These are phyloP conservation scores for Calliopsis andreniformis DNA, from an alignment of 1,140 invertebrate genomes.

Conservation along the genomic window DNA sequence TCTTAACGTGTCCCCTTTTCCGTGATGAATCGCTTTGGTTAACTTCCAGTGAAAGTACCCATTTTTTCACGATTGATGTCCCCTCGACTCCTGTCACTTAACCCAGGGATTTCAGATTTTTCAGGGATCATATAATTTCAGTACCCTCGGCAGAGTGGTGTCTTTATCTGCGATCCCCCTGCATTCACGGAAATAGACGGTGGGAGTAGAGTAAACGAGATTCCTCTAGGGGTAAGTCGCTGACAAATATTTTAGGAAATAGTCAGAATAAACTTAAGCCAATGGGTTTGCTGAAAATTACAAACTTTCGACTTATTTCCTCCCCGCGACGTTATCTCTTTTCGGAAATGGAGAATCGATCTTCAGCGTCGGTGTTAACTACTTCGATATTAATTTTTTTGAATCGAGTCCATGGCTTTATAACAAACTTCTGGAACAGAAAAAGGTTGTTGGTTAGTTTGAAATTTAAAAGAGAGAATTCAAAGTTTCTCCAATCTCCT, in stretches of 20 bases:
- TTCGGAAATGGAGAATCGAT: constrained; percentile 4
- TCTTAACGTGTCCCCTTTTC: background rate
- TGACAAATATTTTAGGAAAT: constrained; percentile 7
- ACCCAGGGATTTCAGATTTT: constrained; percentile 13
- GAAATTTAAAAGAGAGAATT: no score
- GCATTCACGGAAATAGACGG: background rate
- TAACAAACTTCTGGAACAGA: no score
- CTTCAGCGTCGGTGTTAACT: background rate
- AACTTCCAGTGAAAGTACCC: constrained; percentile 3
- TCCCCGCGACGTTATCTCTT: background rate
- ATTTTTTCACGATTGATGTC: background rate
- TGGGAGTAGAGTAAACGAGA: constrained; percentile 13
- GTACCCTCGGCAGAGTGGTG: background rate
- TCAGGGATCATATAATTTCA: constrained; percentile 29
- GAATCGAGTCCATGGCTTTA: background rate
- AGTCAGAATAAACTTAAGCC: background rate
- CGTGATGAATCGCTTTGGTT: background rate
- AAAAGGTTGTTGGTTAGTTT: no score
- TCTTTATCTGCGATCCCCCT: constrained; percentile 12
- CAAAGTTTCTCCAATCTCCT: no score
- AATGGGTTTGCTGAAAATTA: background rate
- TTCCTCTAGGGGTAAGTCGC: background rate
- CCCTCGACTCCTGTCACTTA: background rate
- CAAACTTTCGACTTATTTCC: background rate
- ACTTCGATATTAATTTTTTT: background rate